phyloP scores from a whole-genome alignment of 2,113 vertebrate genomes.

The Dipodomys merriami region DNA sequence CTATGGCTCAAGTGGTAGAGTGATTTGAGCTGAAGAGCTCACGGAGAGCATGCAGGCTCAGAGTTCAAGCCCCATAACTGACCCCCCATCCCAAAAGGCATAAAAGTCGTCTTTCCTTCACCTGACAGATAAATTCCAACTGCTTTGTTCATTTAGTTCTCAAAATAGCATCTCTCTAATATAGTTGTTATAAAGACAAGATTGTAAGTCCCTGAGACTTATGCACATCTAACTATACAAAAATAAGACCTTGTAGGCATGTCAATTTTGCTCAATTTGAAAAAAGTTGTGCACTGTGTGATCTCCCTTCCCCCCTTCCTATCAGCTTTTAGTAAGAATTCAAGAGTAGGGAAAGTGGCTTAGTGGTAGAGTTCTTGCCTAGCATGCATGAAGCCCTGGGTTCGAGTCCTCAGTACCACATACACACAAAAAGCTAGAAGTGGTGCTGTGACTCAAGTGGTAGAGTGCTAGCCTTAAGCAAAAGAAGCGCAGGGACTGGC shows the following conservation, averaged over 20 bases:
- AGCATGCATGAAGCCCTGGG: too few species aligned
- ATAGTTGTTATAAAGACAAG: not conserved
- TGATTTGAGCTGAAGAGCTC: too few species aligned
- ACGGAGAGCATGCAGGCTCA: too few species aligned
- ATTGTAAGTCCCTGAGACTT: not conserved
- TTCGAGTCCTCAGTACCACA: too few species aligned
- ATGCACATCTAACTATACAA: not conserved
- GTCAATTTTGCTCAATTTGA: slow-evolving; percentile 20
- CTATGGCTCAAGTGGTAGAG: too few species aligned
- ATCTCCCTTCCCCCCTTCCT: slow-evolving; percentile 36
- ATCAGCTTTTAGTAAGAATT: slow-evolving; percentile 23
- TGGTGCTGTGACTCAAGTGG: too few species aligned
- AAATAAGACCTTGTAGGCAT: slow-evolving; percentile 23
- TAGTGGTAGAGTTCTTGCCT: too few species aligned
- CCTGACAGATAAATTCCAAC: slow-evolving; percentile 13
- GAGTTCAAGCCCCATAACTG: too few species aligned
- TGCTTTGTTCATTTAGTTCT: slow-evolving; percentile 16
- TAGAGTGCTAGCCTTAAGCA: too few species aligned
- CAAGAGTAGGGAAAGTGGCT: too few species aligned
- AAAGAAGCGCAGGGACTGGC: too few species aligned
- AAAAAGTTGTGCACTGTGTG: not conserved
- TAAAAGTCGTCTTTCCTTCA: not conserved
- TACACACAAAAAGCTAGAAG: too few species aligned
- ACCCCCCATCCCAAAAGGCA: not conserved
- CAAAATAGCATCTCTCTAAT: not conserved